Evolutionary conservation across 2,888 invertebrate genomes (phyloP).

Genomic region (Tetrapedia diversipes): DNA sequence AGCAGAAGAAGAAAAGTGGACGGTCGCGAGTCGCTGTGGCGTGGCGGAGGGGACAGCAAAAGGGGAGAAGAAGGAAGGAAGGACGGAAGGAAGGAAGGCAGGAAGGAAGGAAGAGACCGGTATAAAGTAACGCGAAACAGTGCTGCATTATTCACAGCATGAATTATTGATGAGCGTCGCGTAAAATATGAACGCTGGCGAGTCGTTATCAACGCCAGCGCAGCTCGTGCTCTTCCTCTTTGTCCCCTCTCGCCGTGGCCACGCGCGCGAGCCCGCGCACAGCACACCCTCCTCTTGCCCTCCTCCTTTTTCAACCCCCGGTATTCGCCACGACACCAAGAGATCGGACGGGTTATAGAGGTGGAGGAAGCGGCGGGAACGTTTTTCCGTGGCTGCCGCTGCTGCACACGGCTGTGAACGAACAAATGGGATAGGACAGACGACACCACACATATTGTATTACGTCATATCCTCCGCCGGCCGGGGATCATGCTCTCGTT

Average conservation of each 20-base stretch:
- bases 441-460: constrained; percentile 73
- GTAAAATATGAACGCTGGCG: constrained; percentile 81
- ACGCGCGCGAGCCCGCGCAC: constrained; percentile 8
- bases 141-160: constrained; percentile 82
- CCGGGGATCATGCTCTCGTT: constrained; percentile 52
- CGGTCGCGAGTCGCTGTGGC: neutral
- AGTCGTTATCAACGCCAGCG: constrained; percentile 81
- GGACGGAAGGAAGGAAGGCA: constrained; percentile 36
- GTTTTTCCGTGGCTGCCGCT: constrained; percentile 37
- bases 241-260: constrained; percentile 28
- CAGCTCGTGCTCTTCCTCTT: constrained; percentile 63
- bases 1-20: constrained; percentile 14
- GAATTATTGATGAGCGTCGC: constrained; percentile 82
- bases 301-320: constrained; percentile 15
- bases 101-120: constrained; percentile 51
- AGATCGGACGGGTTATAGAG: constrained; percentile 38
- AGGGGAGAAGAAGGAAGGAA: constrained; percentile 20
- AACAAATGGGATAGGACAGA: constrained; percentile 69
- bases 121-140: constrained; percentile 81
- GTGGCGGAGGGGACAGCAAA: neutral
- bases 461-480: constrained; percentile 60
- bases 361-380: constrained; percentile 12
- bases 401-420: constrained; percentile 41
- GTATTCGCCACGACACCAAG: constrained; percentile 27
- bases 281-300: constrained; percentile 6